phyloP scores from a whole-genome alignment of 2,797 vertebrate species.

The Sebastiscus tertius region DNA sequence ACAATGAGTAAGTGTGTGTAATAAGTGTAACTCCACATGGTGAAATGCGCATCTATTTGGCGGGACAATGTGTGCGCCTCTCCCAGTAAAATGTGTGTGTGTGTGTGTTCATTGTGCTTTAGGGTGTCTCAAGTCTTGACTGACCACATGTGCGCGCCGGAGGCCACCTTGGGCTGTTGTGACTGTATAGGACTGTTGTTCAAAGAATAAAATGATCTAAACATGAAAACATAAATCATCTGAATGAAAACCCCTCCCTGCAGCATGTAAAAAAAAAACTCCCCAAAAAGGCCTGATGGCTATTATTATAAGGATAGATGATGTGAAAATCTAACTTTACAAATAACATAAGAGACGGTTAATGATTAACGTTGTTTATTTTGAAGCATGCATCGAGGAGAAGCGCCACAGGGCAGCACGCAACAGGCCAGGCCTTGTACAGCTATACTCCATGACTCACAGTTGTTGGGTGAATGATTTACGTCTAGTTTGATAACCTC shows the following conservation, averaged over 20 bases:
- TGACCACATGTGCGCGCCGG: constrained; percentile 51
- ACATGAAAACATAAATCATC: neutral
- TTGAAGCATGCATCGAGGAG: neutral
- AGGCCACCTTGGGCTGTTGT: constrained; percentile 30
- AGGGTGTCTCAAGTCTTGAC: constrained; percentile 50
- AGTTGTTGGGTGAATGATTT: constrained; percentile 39
- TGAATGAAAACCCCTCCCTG: neutral
- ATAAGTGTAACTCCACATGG: neutral
- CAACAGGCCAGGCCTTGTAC: constrained; percentile 48
- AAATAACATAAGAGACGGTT: neutral
- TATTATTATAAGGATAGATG: neutral
- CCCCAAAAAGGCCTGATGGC: too few species aligned
- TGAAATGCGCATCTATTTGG: neutral
- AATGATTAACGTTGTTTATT: constrained; percentile 45
- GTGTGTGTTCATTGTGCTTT: constrained; percentile 38
- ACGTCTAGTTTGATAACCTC: constrained; percentile 6
- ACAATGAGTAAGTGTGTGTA: neutral
- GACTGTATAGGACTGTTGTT: neutral
- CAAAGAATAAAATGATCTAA: neutral
- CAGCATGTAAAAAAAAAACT: neutral
- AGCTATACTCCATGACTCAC: constrained; percentile 33
- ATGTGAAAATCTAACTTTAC: neutral
- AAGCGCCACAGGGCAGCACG: constrained; percentile 25
- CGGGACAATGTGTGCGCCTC: constrained; percentile 4
- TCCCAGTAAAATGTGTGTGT: neutral